Conservation (phyloP, 2,797 vertebrate genomes). For the Sebastolobus altivelis region DNA sequence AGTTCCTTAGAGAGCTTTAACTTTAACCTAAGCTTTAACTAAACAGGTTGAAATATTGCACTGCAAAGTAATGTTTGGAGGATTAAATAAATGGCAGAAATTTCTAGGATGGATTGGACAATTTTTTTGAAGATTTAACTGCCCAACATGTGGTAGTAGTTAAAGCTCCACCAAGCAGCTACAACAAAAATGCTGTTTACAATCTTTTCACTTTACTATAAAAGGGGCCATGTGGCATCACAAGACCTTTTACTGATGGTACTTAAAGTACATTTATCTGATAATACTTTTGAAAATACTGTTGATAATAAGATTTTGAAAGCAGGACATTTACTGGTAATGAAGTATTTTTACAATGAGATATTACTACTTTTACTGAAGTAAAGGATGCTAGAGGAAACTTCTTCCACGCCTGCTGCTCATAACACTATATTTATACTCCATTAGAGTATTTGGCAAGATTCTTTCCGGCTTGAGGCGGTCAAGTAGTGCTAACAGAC, state of each 20-base stretch:
- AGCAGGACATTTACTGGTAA: too few relatives aligned
- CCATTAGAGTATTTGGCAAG: neutral
- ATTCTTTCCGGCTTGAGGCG: neutral
- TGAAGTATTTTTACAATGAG: neutral
- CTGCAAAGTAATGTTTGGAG: neutral
- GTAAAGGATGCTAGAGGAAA: neutral
- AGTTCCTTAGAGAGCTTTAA: neutral
- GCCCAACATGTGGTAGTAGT: too few relatives aligned
- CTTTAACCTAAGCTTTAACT: neutral
- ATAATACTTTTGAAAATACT: too few relatives aligned
- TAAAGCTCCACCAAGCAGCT: neutral
- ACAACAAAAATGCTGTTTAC: neutral
- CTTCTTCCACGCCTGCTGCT: neutral
- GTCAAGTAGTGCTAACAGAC: neutral
- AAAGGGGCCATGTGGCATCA: too few relatives aligned
- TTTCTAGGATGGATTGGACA: too few relatives aligned
- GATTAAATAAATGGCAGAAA: neutral
- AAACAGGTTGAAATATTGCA: neutral
- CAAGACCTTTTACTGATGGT: too few relatives aligned
- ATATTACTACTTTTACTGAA: neutral
- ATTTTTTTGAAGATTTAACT: too few relatives aligned
- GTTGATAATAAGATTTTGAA: too few relatives aligned
- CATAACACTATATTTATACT: neutral
- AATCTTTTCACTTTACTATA: too few relatives aligned
- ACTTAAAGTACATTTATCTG: too few relatives aligned